These are phyloP conservation scores for Argynnis bischoffii DNA, from an alignment of 2,888 invertebrate genomes.

Conservation along the genomic window DNA sequence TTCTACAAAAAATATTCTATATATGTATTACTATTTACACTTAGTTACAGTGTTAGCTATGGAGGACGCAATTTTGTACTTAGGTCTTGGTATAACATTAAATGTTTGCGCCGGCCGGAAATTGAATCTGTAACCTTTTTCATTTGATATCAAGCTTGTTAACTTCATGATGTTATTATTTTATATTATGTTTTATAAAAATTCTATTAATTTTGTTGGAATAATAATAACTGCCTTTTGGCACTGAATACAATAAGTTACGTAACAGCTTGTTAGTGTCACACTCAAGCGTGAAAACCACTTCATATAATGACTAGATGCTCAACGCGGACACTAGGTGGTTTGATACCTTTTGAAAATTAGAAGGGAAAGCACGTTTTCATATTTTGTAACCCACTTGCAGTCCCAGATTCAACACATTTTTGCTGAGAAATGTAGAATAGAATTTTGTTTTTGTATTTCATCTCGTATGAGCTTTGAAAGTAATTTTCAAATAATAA, in stretches of 20 bases:
- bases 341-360: constrained; percentile 21
- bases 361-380: constrained; percentile 12
- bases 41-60: too few relatives aligned
- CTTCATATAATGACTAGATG: constrained; percentile 39
- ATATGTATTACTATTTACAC: too few relatives aligned
- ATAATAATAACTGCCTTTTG: constrained; percentile 32
- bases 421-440: background rate
- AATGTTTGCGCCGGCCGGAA: too few relatives aligned
- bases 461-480: too few relatives aligned
- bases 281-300: constrained; percentile 32
- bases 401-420: background rate
- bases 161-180: background rate
- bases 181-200: constrained; percentile 14
- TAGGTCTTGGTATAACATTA: too few relatives aligned
- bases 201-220: constrained; percentile 20
- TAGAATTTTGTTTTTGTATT: too few relatives aligned
- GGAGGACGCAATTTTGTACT: too few relatives aligned
- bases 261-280: constrained; percentile 41
- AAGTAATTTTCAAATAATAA: too few relatives aligned
- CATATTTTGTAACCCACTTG: constrained; percentile 3
- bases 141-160: background rate
- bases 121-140: constrained; percentile 11
- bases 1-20: too few relatives aligned
- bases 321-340: constrained; percentile 28
- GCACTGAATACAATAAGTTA: constrained; percentile 37